Evolutionary conservation across 2,113 vertebrate species (phyloP).

Genomic region (Pantherophis guttatus): DNA sequence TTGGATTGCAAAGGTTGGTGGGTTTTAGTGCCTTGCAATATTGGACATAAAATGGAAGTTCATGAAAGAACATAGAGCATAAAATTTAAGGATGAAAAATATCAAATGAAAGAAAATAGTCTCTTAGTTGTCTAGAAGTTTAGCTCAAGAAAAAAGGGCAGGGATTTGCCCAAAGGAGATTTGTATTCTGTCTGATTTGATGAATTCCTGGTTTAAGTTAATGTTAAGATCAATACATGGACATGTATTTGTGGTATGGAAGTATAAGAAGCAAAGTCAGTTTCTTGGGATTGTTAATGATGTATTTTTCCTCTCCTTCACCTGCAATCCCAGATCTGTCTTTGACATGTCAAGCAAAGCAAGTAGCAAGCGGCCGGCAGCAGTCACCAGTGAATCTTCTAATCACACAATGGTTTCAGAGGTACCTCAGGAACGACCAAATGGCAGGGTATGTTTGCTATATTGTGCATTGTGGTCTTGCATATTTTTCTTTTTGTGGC

Average conservation of each 20-base stretch:
- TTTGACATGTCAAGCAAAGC: conserved; percentile 86
- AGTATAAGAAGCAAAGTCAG: rapidly evolving
- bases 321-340: conserved; percentile 59
- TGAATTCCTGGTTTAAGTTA: background rate
- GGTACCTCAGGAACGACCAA: conserved; percentile 72
- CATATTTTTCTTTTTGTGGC: background rate
- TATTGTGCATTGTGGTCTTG: background rate
- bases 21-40: rapidly evolving
- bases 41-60: background rate
- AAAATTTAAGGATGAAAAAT: background rate
- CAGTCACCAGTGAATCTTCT: conserved; percentile 66
- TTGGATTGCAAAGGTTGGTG: conserved; percentile 76
- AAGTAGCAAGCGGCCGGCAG: conserved; percentile 64
- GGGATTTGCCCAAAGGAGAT: background rate
- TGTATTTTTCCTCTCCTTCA: background rate
- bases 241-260: no score
- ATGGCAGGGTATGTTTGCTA: conserved; percentile 73
- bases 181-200: background rate
- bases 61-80: background rate
- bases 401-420: conserved; percentile 83
- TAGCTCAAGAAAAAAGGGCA: background rate
- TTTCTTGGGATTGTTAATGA: background rate
- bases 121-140: background rate
- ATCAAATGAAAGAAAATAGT: background rate
- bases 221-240: rapidly evolving